Conservation (phyloP, 2,113 vertebrate species). For the Alectura lathami region DNA sequence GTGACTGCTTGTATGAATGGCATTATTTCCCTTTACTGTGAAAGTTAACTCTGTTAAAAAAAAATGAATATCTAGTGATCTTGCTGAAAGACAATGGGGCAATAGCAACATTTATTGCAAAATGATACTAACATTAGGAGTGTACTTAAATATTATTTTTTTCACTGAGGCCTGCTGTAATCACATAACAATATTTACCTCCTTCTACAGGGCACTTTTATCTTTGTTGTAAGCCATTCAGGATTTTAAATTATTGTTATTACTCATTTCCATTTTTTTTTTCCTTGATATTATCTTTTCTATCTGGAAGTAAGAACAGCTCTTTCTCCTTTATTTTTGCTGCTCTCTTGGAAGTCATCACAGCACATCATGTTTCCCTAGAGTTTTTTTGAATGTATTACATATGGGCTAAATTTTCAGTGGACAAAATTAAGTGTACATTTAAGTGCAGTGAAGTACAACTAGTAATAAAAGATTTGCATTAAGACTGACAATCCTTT, state of each 20-base stretch:
- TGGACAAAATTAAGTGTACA: background rate
- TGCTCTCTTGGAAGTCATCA: constrained; percentile 18
- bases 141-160: background rate
- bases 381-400: background rate
- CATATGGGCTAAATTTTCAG: background rate
- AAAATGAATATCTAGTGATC: background rate
- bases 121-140: background rate
- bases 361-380: background rate
- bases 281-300: background rate
- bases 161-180: background rate
- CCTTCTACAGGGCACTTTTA: background rate
- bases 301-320: background rate
- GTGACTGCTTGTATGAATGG: background rate
- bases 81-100: background rate
- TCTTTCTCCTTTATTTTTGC: background rate
- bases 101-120: background rate
- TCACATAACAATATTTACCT: background rate
- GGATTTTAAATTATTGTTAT: background rate
- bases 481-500: constrained; percentile 28
- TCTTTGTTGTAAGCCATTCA: rapidly evolving
- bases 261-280: background rate
- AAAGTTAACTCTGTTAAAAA: background rate
- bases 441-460: constrained; percentile 26
- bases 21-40: background rate
- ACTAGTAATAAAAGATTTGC: background rate